Percentiles rank a stretch among this genome's conserved stretches.
phyloP scores from a whole-genome alignment of 2,888 invertebrate genomes.

The Galerucella calmariensis region DNA sequence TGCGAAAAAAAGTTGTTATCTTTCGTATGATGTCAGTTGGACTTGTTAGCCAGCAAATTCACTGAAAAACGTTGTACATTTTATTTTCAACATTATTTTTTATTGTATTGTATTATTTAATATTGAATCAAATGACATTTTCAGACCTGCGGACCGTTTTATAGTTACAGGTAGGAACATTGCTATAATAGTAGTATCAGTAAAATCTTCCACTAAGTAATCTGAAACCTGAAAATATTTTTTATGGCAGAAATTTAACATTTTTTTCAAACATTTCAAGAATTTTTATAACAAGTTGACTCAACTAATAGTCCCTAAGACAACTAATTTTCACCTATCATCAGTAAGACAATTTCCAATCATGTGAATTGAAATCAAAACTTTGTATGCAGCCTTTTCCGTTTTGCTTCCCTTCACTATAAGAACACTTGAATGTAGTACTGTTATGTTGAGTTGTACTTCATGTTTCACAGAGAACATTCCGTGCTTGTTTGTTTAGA shows the following conservation, averaged over 20 bases:
- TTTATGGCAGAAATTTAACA: not conserved
- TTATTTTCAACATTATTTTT: too few species aligned
- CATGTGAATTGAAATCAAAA: slow-evolving; percentile 4
- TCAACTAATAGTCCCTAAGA: not conserved
- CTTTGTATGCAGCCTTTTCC: slow-evolving; percentile 9
- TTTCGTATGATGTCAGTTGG: too few species aligned
- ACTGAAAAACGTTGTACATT: too few species aligned
- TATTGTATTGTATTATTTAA: too few species aligned
- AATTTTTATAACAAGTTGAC: not conserved
- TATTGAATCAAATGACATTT: too few species aligned
- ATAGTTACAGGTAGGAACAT: too few species aligned
- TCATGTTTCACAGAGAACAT: slow-evolving; percentile 17
- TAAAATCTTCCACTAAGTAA: too few species aligned
- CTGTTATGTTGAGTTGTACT: slow-evolving; percentile 25
- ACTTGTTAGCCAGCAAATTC: too few species aligned
- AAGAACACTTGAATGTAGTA: slow-evolving; percentile 22
- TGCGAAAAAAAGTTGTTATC: not conserved
- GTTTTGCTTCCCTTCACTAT: slow-evolving; percentile 5
- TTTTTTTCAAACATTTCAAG: not conserved
- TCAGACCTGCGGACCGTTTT: too few species aligned
- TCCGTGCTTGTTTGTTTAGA: slow-evolving; percentile 14
- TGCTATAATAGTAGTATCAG: too few species aligned
- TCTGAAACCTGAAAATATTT: too few species aligned
- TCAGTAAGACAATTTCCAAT: not conserved
- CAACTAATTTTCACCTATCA: not conserved